Evolutionary conservation across 1,140 invertebrate species (phyloP), one percentile per base, ranked within the genome.

Genomic region (Drosophila bipectinata): DNA sequence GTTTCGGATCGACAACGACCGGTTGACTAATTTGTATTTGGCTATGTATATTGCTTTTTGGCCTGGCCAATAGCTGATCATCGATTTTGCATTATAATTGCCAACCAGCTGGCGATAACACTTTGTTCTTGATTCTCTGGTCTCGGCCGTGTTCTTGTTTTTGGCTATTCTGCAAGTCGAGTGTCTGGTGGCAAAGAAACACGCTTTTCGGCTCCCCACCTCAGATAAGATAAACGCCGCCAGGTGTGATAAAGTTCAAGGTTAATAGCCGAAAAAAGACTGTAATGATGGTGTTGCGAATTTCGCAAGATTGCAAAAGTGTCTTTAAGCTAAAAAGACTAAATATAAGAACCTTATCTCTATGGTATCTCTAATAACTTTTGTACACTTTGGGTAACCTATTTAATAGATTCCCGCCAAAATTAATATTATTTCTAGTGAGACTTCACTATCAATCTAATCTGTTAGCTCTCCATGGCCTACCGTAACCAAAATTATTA

Each of bases 231-330:
- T 85, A 85, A 53, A 44, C 32, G 51, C 63, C 41, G 51, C 2
- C 63, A 74, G 63, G 73, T 58, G 75, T 56, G 68, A 81, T 68
- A 74, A 79, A 87, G 73, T 87, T 85, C 68, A 87, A 85, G 78
- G 81, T 87, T 81, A 75, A 66, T 53, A 52, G 47, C 71, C 60
- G 10, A 75, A 74, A 47, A 73, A 63, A 64, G 24, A 10, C 51
- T 69, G 52, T 71, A 71, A 71, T 30, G 67, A 39, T 57, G 55
- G 51, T 57, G 64, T 69, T 69, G 63, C 63, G 41, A 71, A 71
- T 48, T 69, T 71, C 51, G 44, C 8, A 14, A 69, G 52, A 14
- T 56, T 48, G 67, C 67, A n/a, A 57, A 69, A 55, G 7, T 47
- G 2, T 37, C 4, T 37, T n/a, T 37, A 4, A n/a, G 34, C 34